A percentile compares a stretch with the other conserved stretches of the same genome.
Evolutionary conservation across 2,888 invertebrate species (phyloP).

Genomic region (Eupithecia centaureata): DNA sequence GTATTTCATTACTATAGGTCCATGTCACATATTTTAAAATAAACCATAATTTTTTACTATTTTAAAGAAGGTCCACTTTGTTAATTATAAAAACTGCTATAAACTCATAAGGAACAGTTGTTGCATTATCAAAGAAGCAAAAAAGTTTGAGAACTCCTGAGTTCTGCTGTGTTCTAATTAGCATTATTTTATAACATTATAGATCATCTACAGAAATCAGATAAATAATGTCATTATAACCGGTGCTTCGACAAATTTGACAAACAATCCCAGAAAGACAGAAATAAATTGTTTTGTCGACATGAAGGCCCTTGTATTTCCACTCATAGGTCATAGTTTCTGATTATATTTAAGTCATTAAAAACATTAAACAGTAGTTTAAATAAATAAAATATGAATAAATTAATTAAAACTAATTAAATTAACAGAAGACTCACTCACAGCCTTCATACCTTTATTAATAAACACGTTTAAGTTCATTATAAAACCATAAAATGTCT

Average conservation of each 20-base stretch:
- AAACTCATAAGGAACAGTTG: neutral
- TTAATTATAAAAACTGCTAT: neutral
- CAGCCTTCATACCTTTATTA: conserved; percentile 20
- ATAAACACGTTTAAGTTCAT: conserved; percentile 14
- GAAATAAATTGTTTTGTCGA: neutral
- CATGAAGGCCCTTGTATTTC: neutral
- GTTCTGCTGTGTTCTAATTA: neutral
- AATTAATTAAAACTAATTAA: conserved; percentile 14
- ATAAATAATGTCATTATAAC: neutral
- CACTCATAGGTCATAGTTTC: too few species aligned
- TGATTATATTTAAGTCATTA: too few species aligned
- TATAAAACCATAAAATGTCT: conserved; percentile 12
- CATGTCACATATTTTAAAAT: neutral
- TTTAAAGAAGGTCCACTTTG: neutral
- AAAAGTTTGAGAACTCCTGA: conserved; percentile 1
- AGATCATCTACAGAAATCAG: neutral
- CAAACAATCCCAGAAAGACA: neutral
- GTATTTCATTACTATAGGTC: neutral
- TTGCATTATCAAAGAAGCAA: neutral
- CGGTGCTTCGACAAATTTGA: neutral
- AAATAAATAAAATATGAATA: neutral
- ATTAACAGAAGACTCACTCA: conserved; percentile 6
- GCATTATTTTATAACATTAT: neutral
- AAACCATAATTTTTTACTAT: too few species aligned
- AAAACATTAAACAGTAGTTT: neutral